phyloP scores from a whole-genome alignment of 1,140 invertebrate species.

The Batillaria attramentaria region DNA sequence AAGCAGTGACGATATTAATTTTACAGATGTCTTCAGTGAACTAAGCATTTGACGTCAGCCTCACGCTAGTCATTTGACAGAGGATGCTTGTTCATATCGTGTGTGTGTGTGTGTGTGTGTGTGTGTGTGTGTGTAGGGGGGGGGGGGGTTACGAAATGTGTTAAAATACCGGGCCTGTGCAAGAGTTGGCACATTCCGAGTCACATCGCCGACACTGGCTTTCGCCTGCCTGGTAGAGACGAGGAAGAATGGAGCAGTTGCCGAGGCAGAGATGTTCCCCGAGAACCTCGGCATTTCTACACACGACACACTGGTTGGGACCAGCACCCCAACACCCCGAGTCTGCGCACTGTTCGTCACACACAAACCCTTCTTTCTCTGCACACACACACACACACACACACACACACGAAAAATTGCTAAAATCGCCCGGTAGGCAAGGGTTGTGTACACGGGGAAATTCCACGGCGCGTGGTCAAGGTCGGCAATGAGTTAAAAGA shows the following conservation, averaged over 20 bases:
- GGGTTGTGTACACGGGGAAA: not conserved
- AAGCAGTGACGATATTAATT: no score
- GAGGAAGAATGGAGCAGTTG: slow-evolving; percentile 65
- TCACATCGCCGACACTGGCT: slow-evolving; percentile 90
- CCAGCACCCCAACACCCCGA: slow-evolving; percentile 97
- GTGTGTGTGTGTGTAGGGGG: no score
- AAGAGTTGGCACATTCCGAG: slow-evolving; percentile 87
- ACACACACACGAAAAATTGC: no score
- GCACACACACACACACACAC: slow-evolving; percentile 14
- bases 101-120: no score
- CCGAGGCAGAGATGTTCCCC: slow-evolving; percentile 71
- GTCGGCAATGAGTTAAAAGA: no score
- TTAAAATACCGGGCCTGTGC: slow-evolving; percentile 86
- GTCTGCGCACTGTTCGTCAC: slow-evolving; percentile 87
- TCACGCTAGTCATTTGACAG: no score
- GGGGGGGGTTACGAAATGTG: no score
- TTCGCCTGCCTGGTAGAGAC: slow-evolving; percentile 85
- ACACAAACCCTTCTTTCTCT: slow-evolving; percentile 84
- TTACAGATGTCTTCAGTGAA: no score
- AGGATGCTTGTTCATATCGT: no score
- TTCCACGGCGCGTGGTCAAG: no score
- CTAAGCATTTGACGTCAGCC: no score
- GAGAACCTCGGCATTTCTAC: slow-evolving; percentile 85
- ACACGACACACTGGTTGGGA: slow-evolving; percentile 89
- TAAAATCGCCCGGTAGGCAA: no score